phyloP scores from a whole-genome alignment of 2,888 invertebrate genomes.

The Leptarthrus brevirostris region DNA sequence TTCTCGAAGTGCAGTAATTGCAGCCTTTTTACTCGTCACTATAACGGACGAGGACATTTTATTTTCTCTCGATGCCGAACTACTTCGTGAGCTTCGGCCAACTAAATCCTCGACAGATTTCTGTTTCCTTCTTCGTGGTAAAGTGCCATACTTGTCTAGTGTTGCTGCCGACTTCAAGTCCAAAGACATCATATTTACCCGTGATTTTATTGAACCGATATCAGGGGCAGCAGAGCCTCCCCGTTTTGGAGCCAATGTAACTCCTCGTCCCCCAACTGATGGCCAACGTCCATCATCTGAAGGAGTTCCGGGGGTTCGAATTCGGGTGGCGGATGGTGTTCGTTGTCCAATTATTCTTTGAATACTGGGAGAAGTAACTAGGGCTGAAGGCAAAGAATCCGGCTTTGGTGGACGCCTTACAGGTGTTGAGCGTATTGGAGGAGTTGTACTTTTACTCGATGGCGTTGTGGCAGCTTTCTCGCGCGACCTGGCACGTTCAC shows the following conservation, averaged over 20 bases:
- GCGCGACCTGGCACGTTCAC: slow-evolving; percentile 72
- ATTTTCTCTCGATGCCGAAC: slow-evolving; percentile 68
- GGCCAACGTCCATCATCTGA: slow-evolving; percentile 81
- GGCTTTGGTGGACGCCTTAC: slow-evolving; percentile 65
- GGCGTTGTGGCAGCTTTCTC: slow-evolving; percentile 71
- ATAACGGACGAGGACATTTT: slow-evolving; percentile 66
- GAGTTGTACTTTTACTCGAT: slow-evolving; percentile 66
- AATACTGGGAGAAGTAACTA: slow-evolving; percentile 64
- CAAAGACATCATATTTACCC: slow-evolving; percentile 59
- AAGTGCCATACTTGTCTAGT: slow-evolving; percentile 80
- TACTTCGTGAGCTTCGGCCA: slow-evolving; percentile 65
- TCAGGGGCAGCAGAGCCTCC: slow-evolving; percentile 64
- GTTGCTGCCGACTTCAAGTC: slow-evolving; percentile 67
- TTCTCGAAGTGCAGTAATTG: slow-evolving; percentile 59
- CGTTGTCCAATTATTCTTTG: slow-evolving; percentile 61
- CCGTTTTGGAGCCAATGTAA: slow-evolving; percentile 57
- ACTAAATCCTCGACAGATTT: slow-evolving; percentile 72
- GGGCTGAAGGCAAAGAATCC: slow-evolving; percentile 70
- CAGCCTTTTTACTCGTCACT: slow-evolving; percentile 59
- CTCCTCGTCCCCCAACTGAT: slow-evolving; percentile 60
- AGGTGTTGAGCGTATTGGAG: slow-evolving; percentile 57
- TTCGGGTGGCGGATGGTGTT: slow-evolving; percentile 70
- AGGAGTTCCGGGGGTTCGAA: slow-evolving; percentile 74
- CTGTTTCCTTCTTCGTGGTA: slow-evolving; percentile 79
- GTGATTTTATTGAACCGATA: slow-evolving; percentile 60